These are phyloP conservation scores for Lagocephalus sceleratus DNA, from an alignment of 2,797 vertebrate genomes.

Conservation along the genomic window DNA sequence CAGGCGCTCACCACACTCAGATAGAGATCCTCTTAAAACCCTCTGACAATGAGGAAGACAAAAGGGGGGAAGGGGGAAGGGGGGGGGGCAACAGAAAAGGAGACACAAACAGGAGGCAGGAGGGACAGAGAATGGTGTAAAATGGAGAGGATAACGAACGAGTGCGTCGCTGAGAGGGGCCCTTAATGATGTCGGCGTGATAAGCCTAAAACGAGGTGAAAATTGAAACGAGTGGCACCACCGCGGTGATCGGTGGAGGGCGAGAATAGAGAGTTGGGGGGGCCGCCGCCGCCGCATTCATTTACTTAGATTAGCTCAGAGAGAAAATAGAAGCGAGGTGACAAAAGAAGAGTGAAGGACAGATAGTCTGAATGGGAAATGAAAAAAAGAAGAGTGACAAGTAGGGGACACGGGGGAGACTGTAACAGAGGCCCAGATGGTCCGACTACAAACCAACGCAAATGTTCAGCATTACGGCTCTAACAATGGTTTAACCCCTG, in stretches of 20 bases:
- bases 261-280: constrained; percentile 35
- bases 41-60: constrained; percentile 60
- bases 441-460: too few species aligned
- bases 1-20: constrained; percentile 56
- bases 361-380: constrained; percentile 2
- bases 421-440: constrained; percentile 3
- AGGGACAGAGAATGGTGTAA: constrained; percentile 55
- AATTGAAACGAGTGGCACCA: constrained; percentile 66
- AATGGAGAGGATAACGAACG: constrained; percentile 69
- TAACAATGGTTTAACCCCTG: too few species aligned
- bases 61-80: constrained; percentile 50
- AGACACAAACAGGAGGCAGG: constrained; percentile 37
- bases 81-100: constrained; percentile 21
- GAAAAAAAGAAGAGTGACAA: constrained; percentile 8
- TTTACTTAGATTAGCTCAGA: constrained; percentile 43
- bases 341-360: constrained; percentile 16
- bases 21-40: constrained; percentile 66
- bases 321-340: constrained; percentile 35
- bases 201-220: constrained; percentile 66
- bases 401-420: constrained; percentile 3
- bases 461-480: too few species aligned
- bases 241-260: constrained; percentile 41
- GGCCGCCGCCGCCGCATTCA: constrained; percentile 33
- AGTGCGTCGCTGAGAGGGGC: constrained; percentile 60
- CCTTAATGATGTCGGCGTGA: constrained; percentile 71